phyloP scores from a whole-genome alignment of 2,113 vertebrate genomes.

The Xenopus tropicalis region DNA sequence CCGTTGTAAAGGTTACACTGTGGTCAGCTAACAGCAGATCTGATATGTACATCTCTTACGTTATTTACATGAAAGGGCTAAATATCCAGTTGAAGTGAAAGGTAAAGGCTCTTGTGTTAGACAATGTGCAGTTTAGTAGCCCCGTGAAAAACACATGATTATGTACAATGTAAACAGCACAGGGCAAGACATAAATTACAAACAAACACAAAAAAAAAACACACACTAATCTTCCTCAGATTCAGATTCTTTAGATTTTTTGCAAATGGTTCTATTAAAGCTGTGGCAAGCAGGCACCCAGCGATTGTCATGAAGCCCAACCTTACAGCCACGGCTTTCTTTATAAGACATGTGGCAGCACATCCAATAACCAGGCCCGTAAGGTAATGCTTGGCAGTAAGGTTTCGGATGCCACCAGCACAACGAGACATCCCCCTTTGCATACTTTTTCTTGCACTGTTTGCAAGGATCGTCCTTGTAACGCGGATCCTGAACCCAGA shows the following conservation, averaged over 20 bases:
- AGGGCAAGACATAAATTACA: slow-evolving; percentile 61
- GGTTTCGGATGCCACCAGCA: slow-evolving; percentile 97
- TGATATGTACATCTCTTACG: slow-evolving; percentile 62
- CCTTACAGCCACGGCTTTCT: slow-evolving; percentile 83
- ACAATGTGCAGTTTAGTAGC: slow-evolving; percentile 71
- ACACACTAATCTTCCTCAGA: slow-evolving; percentile 66
- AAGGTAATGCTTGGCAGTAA: slow-evolving; percentile 89
- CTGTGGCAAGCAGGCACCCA: slow-evolving; percentile 91
- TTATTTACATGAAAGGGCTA: slow-evolving; percentile 70
- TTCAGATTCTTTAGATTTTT: slow-evolving; percentile 65
- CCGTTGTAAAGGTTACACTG: slow-evolving; percentile 64
- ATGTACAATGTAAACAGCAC: slow-evolving; percentile 92
- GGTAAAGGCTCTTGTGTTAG: slow-evolving; percentile 70
- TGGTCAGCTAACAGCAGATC: slow-evolving; percentile 61
- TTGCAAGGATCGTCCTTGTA: slow-evolving; percentile 95
- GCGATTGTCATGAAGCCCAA: slow-evolving; percentile 94
- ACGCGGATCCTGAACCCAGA: slow-evolving; percentile 91
- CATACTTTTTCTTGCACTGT: slow-evolving; percentile 88
- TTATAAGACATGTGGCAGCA: slow-evolving; percentile 84
- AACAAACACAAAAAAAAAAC: slow-evolving; percentile 48
- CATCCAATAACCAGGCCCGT: slow-evolving; percentile 95
- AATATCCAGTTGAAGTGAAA: slow-evolving; percentile 61
- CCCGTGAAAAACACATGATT: slow-evolving; percentile 67
- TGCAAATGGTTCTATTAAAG: slow-evolving; percentile 80
- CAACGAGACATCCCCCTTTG: slow-evolving; percentile 84